Evolutionary conservation across 2,797 vertebrate species (phyloP).

Genomic region (Microcaecilia unicolor): DNA sequence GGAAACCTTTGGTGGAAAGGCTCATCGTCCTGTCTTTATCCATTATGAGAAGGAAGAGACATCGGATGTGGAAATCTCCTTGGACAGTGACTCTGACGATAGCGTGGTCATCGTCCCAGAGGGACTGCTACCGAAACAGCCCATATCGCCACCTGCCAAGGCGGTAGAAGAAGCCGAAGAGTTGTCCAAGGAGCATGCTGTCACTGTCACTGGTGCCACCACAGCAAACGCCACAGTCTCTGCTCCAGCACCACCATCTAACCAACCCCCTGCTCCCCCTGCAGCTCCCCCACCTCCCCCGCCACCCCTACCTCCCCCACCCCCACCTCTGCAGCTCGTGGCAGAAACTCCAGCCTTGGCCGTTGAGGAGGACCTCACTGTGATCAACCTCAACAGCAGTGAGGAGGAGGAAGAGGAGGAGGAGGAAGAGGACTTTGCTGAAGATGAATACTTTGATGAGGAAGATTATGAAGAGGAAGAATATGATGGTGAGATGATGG

Average conservation of each 20-base stretch:
- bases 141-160: slow-evolving; percentile 16
- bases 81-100: slow-evolving; percentile 84
- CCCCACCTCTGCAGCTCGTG: not conserved
- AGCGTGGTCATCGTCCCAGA: slow-evolving; percentile 86
- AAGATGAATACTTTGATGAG: slow-evolving; percentile 48
- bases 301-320: not conserved
- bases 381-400: slow-evolving; percentile 84
- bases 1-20: slow-evolving; percentile 39
- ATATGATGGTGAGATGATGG: slow-evolving; percentile 42
- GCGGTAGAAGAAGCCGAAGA: slow-evolving; percentile 53
- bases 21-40: slow-evolving; percentile 72
- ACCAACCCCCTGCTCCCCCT: slow-evolving; percentile 35
- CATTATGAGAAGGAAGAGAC: slow-evolving; percentile 82
- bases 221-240: slow-evolving; percentile 18
- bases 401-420: slow-evolving; percentile 79
- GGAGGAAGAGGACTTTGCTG: slow-evolving; percentile 54
- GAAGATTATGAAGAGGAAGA: slow-evolving; percentile 54
- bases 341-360: slow-evolving; percentile 12
- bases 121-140: slow-evolving; percentile 38
- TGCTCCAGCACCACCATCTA: slow-evolving; percentile 32
- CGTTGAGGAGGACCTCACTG: slow-evolving; percentile 36
- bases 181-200: slow-evolving; percentile 44
- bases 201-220: slow-evolving; percentile 29
- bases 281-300: slow-evolving; percentile 22
- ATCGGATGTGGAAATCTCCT: slow-evolving; percentile 80